Evolutionary conservation across 23 tunicate genomes (phyloP).

Genomic region (Phallusia fumigata): DNA sequence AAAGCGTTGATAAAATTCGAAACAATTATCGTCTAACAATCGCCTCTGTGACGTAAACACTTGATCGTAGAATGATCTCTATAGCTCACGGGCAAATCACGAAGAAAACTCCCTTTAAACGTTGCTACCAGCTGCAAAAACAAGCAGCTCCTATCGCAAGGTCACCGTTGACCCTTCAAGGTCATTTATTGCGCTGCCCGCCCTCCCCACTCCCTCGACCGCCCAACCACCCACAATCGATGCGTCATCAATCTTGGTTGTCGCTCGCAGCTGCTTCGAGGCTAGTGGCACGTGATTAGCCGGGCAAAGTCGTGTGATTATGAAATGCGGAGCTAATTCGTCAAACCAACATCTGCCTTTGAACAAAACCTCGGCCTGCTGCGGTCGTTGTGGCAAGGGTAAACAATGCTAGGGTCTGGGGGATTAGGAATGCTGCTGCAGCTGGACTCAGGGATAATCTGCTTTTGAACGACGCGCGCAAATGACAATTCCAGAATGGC

Average conservation of each 20-base stretch:
- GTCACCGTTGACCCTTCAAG: neutral
- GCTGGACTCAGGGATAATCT: too few species aligned
- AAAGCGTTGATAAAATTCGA: too few species aligned
- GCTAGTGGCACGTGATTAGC: constrained; percentile 7
- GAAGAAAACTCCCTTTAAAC: neutral
- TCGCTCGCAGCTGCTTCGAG: constrained; percentile 4
- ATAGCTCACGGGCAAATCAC: neutral
- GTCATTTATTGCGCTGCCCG: neutral
- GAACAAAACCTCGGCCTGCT: too few species aligned
- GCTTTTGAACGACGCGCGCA: too few species aligned
- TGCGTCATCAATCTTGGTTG: constrained; percentile 10
- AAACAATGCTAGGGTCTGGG: too few species aligned
- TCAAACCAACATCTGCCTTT: neutral
- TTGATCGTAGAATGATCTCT: too few species aligned
- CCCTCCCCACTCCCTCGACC: constrained; percentile 1
- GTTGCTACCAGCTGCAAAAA: neutral
- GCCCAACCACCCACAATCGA: neutral
- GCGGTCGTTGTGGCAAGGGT: too few species aligned
- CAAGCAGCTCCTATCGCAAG: neutral
- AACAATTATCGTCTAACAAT: too few species aligned
- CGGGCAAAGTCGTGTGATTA: neutral
- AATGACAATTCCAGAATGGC: too few species aligned
- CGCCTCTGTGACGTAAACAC: too few species aligned
- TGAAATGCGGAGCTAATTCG: neutral
- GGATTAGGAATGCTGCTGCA: too few species aligned